These are phyloP conservation scores for Papilio polyxenes DNA, from an alignment of 1,140 invertebrate species.

Conservation along the genomic window DNA sequence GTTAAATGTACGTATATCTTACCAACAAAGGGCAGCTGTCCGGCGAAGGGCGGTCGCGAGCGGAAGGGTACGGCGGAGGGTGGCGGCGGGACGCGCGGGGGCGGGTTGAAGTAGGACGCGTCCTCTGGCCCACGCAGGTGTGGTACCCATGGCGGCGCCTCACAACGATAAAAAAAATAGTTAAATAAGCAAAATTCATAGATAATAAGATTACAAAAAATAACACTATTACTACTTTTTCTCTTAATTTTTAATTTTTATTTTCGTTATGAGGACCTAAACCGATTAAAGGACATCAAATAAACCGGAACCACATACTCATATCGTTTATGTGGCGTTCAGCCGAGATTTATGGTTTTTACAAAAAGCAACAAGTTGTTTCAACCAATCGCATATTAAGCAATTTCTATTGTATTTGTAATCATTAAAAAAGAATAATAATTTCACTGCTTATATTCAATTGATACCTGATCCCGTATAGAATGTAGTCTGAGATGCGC, in stretches of 20 bases:
- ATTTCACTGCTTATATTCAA: background rate
- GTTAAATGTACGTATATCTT: constrained; percentile 28
- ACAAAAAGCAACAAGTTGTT: too few relatives aligned
- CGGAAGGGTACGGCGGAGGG: constrained; percentile 82
- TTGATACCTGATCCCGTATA: constrained; percentile 68
- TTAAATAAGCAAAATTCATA: background rate
- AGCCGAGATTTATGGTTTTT: too few relatives aligned
- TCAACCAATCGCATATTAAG: too few relatives aligned
- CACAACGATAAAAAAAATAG: background rate
- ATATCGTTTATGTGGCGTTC: too few relatives aligned
- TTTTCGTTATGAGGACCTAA: too few relatives aligned
- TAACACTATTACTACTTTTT: too few relatives aligned
- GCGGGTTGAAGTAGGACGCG: constrained; percentile 90
- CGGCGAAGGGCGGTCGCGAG: constrained; percentile 84
- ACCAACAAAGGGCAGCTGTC: constrained; percentile 90
- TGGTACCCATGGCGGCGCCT: constrained; percentile 88
- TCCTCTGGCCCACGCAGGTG: constrained; percentile 87
- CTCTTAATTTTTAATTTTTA: too few relatives aligned
- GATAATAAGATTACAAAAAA: too few relatives aligned
- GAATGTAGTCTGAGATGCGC: constrained; percentile 58
- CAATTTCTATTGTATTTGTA: too few relatives aligned
- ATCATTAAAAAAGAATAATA: too few relatives aligned
- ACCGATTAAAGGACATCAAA: too few relatives aligned
- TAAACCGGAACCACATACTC: too few relatives aligned
- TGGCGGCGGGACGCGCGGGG: constrained; percentile 80